Evolutionary conservation across 2,113 vertebrate genomes (phyloP), one percentile per base, ranked within the genome.

Genomic region (Lanius collurio): DNA sequence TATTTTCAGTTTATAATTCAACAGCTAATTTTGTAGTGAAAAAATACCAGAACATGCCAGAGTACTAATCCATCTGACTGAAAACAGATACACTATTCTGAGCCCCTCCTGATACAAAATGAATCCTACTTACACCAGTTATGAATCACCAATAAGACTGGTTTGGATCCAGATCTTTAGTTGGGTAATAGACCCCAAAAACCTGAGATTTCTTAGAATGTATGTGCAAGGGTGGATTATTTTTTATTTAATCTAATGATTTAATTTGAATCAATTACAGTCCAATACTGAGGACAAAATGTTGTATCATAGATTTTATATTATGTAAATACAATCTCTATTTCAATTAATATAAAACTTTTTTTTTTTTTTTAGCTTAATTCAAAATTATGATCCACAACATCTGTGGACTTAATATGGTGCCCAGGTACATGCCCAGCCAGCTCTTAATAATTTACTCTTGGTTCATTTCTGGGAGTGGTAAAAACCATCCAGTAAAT

Each of bases 1-100:
- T 92, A 59, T 71, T 79, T 96, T 92, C 39, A 67, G 23, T 75
- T 92, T 53, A 59, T 46, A 89, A 56, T 67, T 62, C 39, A 85
- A 63, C 22, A 55, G 3, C 27, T 87, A 63, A 35, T 92, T 78
- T 78, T 90, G 12, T 30, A 71, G 12, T 64, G 47, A 82, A 75
- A 79, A 73, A 15, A 23, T 57, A 21, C 9, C 14, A 90, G 52
- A 90, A 60, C 12, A 56, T 39, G 24, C 9, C n/a, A 71, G 35
- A 78, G 28, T 53, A 57, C 5, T 59, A 90, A 85, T 53, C 15
- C 4, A n/a, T 57, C 33, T 86, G 52, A 46, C 19, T 57, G 33
- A 82, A 90, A 92, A 55, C 22, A 83, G 33, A 24, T 21, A 26
- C 1, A 0, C 1, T 42, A 3, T 56, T 69, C 59, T 60, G 11